A percentile compares a stretch with the other conserved stretches of the same genome.
phyloP scores from a whole-genome alignment of 2,888 invertebrate genomes.

The Scelioninae gen. 2 region DNA sequence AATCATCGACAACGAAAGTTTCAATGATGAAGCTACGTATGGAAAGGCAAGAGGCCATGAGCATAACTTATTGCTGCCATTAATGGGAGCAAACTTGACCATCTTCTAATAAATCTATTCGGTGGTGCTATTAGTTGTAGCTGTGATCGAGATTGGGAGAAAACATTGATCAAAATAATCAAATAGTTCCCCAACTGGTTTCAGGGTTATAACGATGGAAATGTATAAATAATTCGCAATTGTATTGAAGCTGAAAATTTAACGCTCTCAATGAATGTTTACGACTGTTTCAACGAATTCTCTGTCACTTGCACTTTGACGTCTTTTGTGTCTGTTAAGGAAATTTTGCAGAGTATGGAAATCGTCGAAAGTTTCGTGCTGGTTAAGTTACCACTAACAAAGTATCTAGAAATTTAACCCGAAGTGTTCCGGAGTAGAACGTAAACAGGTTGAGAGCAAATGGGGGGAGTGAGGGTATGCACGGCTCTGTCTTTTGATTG shows the following conservation, averaged over 20 bases:
- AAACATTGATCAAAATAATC: conserved; percentile 1
- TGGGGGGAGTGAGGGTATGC: conserved; percentile 2
- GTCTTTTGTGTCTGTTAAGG: conserved; percentile 8
- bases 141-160: background rate
- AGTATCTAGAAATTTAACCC: conserved; percentile 39
- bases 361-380: conserved; percentile 46
- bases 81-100: conserved; percentile 38
- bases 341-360: conserved; percentile 36
- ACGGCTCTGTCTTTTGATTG: conserved; percentile 29
- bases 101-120: conserved; percentile 37
- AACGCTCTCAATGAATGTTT: conserved; percentile 1
- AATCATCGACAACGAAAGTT: too few relatives aligned
- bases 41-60: conserved; percentile 20
- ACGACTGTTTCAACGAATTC: background rate
- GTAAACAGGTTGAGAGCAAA: background rate
- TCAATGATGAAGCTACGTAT: conserved; percentile 23
- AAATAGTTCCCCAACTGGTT: too few relatives aligned
- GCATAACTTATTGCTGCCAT: conserved; percentile 30
- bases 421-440: conserved; percentile 11
- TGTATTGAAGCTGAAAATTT: background rate
- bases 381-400: conserved; percentile 35
- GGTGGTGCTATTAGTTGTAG: conserved; percentile 6
- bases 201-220: conserved; percentile 1
- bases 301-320: conserved; percentile 21
- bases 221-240: conserved; percentile 17